phyloP scores from a whole-genome alignment of 2,888 invertebrate species.

The Leptinotarsa juncta region DNA sequence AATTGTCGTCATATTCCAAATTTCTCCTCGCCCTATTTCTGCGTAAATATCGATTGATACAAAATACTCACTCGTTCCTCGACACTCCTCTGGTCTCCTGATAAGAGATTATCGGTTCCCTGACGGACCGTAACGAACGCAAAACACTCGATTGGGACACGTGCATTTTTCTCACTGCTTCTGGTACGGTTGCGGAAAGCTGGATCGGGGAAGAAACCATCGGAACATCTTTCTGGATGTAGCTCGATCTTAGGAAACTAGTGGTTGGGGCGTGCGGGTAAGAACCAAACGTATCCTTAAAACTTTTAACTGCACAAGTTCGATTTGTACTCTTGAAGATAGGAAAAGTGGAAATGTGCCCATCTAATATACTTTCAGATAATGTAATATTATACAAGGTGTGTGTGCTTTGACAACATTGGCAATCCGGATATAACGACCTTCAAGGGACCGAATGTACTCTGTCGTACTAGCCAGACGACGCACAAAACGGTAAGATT shows the following conservation, averaged over 20 bases:
- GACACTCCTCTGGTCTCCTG: constrained; percentile 59
- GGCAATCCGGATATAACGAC: no score
- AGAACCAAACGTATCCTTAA: constrained; percentile 27
- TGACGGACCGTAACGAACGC: constrained; percentile 47
- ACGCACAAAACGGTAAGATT: no score
- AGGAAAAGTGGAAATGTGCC: not conserved
- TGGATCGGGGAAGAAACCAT: constrained; percentile 11
- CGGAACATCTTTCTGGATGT: constrained; percentile 14
- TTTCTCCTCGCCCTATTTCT: not conserved
- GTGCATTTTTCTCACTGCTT: constrained; percentile 31
- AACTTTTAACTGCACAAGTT: constrained; percentile 25
- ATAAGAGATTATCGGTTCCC: constrained; percentile 61
- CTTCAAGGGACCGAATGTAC: no score
- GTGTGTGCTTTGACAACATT: no score
- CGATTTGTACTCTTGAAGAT: not conserved
- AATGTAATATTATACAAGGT: no score
- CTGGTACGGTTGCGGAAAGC: not conserved
- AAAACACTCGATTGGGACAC: constrained; percentile 46
- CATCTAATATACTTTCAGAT: not conserved
- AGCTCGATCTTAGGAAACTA: constrained; percentile 13
- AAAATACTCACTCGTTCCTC: constrained; percentile 56
- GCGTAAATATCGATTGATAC: not conserved
- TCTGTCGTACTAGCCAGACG: no score
- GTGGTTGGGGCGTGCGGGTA: constrained; percentile 14
- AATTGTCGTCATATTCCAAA: no score